Percentiles rank a stretch among this genome's conserved stretches.
These are phyloP conservation scores for Trichonephila clavipes DNA, from an alignment of 1,140 invertebrate genomes.

Conservation along the genomic window DNA sequence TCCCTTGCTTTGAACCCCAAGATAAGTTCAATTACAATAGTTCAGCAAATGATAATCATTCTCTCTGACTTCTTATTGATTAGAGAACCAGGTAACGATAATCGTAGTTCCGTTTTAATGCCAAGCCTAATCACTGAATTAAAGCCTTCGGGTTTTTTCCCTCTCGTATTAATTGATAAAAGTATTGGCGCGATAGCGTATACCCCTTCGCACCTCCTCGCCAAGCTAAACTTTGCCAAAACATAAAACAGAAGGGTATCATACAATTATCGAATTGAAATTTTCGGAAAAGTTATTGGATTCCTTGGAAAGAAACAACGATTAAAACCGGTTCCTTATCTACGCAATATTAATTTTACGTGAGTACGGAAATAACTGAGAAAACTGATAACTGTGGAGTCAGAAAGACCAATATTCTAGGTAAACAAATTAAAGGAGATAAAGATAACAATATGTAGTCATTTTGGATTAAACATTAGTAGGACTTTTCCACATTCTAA, in stretches of 20 bases:
- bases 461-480: constrained; percentile 13
- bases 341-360: constrained; percentile 56
- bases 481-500: constrained; percentile 8
- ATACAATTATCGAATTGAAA: constrained; percentile 70
- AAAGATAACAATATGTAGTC: constrained; percentile 47
- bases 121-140: constrained; percentile 57
- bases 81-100: constrained; percentile 51
- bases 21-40: constrained; percentile 71
- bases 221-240: constrained; percentile 34
- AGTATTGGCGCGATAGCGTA: constrained; percentile 8
- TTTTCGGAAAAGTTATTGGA: constrained; percentile 61
- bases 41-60: constrained; percentile 65
- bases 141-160: constrained; percentile 33
- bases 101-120: constrained; percentile 43
- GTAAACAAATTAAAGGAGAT: constrained; percentile 63
- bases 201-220: neutral
- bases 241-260: constrained; percentile 72
- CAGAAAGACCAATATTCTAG: constrained; percentile 22
- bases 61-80: constrained; percentile 61
- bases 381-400: constrained; percentile 39
- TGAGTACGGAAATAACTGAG: neutral
- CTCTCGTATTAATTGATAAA: constrained; percentile 64
- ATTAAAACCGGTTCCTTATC: constrained; percentile 66
- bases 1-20: constrained; percentile 39
- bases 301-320: constrained; percentile 54